These are phyloP conservation scores for Tragelaphus imberbis DNA, from an alignment of 2,113 vertebrate genomes.

Conservation along the genomic window DNA sequence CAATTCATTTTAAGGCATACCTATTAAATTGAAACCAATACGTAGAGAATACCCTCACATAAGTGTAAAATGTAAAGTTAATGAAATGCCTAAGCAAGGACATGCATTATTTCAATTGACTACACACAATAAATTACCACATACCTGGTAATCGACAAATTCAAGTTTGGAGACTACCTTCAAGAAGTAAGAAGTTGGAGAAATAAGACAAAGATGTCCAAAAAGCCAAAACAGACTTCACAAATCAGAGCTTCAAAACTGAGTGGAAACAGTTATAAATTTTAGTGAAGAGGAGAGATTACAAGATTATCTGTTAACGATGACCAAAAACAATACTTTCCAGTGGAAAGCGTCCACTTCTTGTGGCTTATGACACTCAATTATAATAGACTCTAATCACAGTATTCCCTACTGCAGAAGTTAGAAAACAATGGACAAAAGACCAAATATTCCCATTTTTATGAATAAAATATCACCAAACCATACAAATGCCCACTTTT, in stretches of 20 bases:
- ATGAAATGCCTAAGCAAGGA: neutral
- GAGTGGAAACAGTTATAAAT: neutral
- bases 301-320: neutral
- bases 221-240: neutral
- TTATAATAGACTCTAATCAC: neutral
- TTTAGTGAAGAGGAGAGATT: neutral
- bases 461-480: neutral
- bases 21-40: constrained; percentile 28
- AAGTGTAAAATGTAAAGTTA: neutral
- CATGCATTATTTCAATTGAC: neutral
- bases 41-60: neutral
- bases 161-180: neutral
- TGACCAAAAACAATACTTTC: neutral
- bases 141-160: neutral
- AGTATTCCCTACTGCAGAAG: neutral
- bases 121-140: neutral
- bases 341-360: neutral
- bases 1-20: neutral
- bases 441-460: neutral
- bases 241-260: neutral
- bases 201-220: neutral
- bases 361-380: neutral
- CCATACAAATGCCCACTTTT: neutral
- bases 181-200: neutral
- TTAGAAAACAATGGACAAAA: neutral